Percentiles rank a stretch among this genome's conserved stretches.
Evolutionary conservation across 2,888 invertebrate genomes (phyloP).

Genomic region (Hipparchia semele): DNA sequence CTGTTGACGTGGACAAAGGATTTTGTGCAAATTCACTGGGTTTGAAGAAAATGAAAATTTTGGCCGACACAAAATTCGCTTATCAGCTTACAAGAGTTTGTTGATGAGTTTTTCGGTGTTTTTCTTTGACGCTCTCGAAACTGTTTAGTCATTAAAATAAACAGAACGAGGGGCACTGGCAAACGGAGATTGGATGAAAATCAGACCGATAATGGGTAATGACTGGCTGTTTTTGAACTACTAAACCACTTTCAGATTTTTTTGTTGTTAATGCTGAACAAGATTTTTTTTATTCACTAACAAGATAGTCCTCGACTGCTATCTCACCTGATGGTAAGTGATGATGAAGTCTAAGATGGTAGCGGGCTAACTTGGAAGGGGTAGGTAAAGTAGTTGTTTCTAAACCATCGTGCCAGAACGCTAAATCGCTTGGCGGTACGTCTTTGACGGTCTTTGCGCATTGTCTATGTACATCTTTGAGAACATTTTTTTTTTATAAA

Average conservation of each 20-base stretch:
- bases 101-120: constrained; percentile 28
- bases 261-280: constrained; percentile 1
- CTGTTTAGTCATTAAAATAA: constrained; percentile 39
- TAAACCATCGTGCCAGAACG: no score
- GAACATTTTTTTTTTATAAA: no score
- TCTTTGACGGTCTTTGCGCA: no score
- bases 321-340: no score
- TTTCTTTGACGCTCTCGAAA: constrained; percentile 32
- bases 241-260: constrained; percentile 28
- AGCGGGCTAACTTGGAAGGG: no score
- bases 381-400: no score
- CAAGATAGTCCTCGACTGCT: no score
- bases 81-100: constrained; percentile 13
- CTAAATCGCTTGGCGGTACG: no score
- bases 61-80: background rate
- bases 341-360: no score
- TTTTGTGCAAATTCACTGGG: background rate
- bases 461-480: no score
- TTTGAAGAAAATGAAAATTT: constrained; percentile 18
- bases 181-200: constrained; percentile 32
- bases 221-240: constrained; percentile 25
- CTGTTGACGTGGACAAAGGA: background rate
- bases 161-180: constrained; percentile 23
- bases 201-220: constrained; percentile 30
- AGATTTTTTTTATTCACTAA: background rate